Evolutionary conservation across 2,797 vertebrate species (phyloP).

Genomic region (Coreius guichenoti): DNA sequence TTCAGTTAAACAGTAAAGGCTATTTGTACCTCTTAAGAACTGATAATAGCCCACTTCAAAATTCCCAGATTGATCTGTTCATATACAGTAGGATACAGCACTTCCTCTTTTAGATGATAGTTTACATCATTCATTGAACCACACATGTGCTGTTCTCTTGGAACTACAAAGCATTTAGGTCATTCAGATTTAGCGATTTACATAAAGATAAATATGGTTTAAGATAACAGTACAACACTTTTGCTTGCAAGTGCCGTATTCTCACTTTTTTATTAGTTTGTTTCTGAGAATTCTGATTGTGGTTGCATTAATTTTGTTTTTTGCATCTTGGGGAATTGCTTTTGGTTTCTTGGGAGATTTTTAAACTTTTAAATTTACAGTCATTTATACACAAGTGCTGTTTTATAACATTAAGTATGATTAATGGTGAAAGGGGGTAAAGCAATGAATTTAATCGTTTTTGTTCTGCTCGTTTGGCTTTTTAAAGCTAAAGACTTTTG

Average conservation of each 20-base stretch:
- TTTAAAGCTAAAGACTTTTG: conserved; percentile 18
- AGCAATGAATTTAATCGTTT: background rate
- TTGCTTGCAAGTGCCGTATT: conserved; percentile 76
- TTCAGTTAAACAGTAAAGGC: background rate
- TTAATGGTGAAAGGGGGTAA: background rate
- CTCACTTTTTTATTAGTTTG: conserved; percentile 71
- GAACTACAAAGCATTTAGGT: conserved; percentile 64
- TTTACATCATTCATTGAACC: conserved; percentile 60
- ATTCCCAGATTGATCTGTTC: conserved; percentile 71
- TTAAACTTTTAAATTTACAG: conserved; percentile 28
- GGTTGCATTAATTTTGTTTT: conserved; percentile 44
- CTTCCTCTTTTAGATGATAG: conserved; percentile 57
- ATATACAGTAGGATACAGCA: conserved; percentile 67
- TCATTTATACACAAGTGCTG: background rate
- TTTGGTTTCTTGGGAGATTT: conserved; percentile 44
- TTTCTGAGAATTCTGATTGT: conserved; percentile 46
- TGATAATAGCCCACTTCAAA: conserved; percentile 48
- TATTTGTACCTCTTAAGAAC: conserved; percentile 4
- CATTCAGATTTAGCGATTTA: conserved; percentile 44
- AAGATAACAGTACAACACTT: conserved; percentile 79
- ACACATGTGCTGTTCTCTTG: conserved; percentile 80
- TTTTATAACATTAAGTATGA: conserved; percentile 40
- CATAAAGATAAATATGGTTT: conserved; percentile 66
- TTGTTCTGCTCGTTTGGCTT: background rate
- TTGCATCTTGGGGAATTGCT: conserved; percentile 51